Evolutionary conservation across 2,888 invertebrate species (phyloP), one percentile per base, ranked within the genome.

Genomic region (Eristalinus aeneus): DNA sequence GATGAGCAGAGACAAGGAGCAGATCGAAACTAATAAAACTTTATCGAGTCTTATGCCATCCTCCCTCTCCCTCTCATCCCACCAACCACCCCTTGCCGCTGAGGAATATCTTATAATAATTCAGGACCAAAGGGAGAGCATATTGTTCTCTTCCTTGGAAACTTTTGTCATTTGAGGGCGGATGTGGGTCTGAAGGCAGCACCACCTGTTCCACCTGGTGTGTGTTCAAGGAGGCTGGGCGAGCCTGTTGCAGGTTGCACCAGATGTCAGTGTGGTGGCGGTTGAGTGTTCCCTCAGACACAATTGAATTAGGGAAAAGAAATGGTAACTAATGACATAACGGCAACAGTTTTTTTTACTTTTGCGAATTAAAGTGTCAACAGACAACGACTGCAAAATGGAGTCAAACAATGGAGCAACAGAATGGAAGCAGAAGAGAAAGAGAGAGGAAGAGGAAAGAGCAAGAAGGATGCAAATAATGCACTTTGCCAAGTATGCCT

Each of bases 1-100:
- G 85, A 85, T 80, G 84, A 79, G 63, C 65, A 31, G 23, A 56
- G 67, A 73, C 67, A 67, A 63, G 61, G 64, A 68, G 68, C 73
- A 80, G 72, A 85, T 85, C 85, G 81, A 86, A 86, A 82, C 86
- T 86, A 86, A 86, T 86, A 86, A 86, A 82, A 86, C 77, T 82
- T 86, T 86, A 82, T 86, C 71, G 86, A 82, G 86, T 82, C 74
- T 74, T 46, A 39, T 39, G n/a, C 46, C n/a, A 46, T 16, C 5
- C 46, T 16, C 16, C 34, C 34, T 10, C 34, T 6, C 34, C 34
- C 34, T 10, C 32, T 5, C 32, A 3, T 34, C 6, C 34, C 34
- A 10, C 56, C 64, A 11, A 60, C 34, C 31, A n/a, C n/a, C n/a
- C n/a, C n/a, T 3, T 27, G 27, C 2, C 61, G 39, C 23, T 11